Evolutionary conservation across 2,888 invertebrate species (phyloP).

Genomic region (Hirtodrosophila histrioides): DNA sequence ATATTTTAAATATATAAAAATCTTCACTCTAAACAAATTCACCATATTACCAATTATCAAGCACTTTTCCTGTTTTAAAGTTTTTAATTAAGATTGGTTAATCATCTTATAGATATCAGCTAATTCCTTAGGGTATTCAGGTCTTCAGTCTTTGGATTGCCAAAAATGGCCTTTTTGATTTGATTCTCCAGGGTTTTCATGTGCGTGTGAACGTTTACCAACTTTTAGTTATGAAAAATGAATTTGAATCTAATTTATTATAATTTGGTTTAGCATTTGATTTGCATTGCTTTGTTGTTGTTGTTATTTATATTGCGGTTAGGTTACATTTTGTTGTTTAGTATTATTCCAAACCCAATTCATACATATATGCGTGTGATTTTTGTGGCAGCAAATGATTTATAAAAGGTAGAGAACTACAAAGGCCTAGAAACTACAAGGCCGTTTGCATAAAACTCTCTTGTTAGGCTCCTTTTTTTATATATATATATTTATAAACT

Average conservation of each 20-base stretch:
- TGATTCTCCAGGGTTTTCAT: conserved; percentile 6
- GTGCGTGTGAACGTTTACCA: neutral
- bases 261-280: conserved; percentile 47
- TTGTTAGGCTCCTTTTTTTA: no score
- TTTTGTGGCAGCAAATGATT: conserved; percentile 22
- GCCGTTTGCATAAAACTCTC: no score
- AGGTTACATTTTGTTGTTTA: conserved; percentile 11
- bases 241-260: conserved; percentile 65
- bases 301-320: conserved; percentile 26
- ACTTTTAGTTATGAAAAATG: conserved; percentile 59
- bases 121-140: no score
- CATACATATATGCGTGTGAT: conserved; percentile 35
- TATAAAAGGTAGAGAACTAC: no score
- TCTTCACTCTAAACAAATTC: no score
- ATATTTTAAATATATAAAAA: no score
- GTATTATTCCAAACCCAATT: neutral
- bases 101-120: no score
- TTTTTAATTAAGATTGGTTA: no score
- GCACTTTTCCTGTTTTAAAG: no score
- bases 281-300: conserved; percentile 20
- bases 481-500: no score
- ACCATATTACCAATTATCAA: no score
- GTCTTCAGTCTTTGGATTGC: neutral
- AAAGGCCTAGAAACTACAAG: no score
- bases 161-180: neutral